Evolutionary conservation across 2,113 vertebrate species (phyloP), one percentile per base, ranked within the genome.

Genomic region (Morone chrysops): DNA sequence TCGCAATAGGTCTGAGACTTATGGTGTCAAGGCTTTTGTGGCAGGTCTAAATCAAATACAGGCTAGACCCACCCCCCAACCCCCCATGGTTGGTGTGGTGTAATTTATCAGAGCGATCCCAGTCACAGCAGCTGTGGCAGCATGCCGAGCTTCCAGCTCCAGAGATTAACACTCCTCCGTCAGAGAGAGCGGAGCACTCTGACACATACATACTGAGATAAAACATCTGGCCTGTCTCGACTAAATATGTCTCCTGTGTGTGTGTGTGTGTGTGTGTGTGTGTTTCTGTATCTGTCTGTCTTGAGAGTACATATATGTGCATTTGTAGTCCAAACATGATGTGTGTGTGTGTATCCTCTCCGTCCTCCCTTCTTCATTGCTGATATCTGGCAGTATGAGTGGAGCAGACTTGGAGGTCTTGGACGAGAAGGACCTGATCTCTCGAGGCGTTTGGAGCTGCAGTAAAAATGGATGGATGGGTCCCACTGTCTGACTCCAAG

Each of bases 221-320:
- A 92, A 91, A 93, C 90, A 92, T 84, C 79, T 86, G 86, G 85
- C 71, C 53, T 38, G 73, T 80, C 78, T 88, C 31, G 0, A 70
- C 82, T 71, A 50, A 88, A 82, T 69, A 80, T 61, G 40, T 77
- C 74, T 85, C 54, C 76, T n/a, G n/a, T 80, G 68, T 67, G 66
- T 66, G 53, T 67, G 18, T 69, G 73, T 78, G 43, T 74, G 67
- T 70, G 31, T 31, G 56, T 73, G 47, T 51, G n/a, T 75, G 54
- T 83, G 51, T 48, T 20, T 47, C 18, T 70, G 47, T 45, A 22
- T 50, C 8, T 76, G 67, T 71, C 31, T 72, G 8, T 78, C 79
- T 43, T 8, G 63, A 38, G 14, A 54, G 31, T 47, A 1, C 41
- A 47, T 53, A 16, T 60, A 38, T 61, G 25, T 53, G 18, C 56